phyloP scores from a whole-genome alignment of 2,113 vertebrate genomes.

The Potamarius usumacintae region DNA sequence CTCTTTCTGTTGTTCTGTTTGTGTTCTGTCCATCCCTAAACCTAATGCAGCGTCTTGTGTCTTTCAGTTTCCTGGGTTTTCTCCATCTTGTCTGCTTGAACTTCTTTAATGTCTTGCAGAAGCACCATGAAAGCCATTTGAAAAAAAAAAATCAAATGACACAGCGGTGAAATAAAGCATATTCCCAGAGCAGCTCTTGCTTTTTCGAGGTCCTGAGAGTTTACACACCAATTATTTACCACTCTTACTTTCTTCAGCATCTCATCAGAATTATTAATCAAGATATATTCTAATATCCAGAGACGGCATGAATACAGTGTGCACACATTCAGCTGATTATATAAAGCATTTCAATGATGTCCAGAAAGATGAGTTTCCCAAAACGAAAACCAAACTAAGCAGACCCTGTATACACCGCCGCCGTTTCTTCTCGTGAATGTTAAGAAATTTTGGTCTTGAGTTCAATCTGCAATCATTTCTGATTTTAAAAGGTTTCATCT shows the following conservation, averaged over 20 bases:
- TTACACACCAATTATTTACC: neutral
- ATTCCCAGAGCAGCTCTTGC: neutral
- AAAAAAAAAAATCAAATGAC: too few relatives aligned
- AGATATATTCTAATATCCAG: neutral
- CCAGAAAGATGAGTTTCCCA: conserved; percentile 41
- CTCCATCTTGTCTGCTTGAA: neutral
- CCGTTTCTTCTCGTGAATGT: conserved; percentile 58
- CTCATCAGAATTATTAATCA: neutral
- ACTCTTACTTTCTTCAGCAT: neutral
- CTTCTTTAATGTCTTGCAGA: neutral
- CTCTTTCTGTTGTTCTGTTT: neutral
- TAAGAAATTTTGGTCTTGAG: conserved; percentile 12
- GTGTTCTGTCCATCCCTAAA: neutral
- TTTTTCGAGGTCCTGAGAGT: neutral
- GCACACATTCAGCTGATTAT: neutral
- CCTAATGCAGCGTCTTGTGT: neutral
- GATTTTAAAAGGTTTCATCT: conserved; percentile 26
- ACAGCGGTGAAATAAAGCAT: neutral
- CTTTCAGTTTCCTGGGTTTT: neutral
- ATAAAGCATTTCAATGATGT: neutral
- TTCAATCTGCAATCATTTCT: conserved; percentile 4
- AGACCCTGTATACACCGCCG: conserved; percentile 41
- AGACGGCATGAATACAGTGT: neutral
- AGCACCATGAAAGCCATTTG: too few relatives aligned
- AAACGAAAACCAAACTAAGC: conserved; percentile 67